These are phyloP conservation scores for Dorcus parallelipipedus DNA, from an alignment of 2,888 invertebrate species.

Conservation along the genomic window DNA sequence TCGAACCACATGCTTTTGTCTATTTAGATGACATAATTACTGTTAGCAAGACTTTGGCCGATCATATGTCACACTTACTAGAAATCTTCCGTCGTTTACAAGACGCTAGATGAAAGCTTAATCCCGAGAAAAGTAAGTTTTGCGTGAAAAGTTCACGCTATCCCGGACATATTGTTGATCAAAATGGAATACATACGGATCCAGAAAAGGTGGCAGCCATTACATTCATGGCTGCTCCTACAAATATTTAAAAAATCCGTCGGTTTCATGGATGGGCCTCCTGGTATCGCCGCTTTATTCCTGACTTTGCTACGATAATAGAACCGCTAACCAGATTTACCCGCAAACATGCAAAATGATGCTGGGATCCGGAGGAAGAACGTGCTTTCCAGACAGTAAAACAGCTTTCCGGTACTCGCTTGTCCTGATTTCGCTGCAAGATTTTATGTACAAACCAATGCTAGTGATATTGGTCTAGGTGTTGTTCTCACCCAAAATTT, in stretches of 20 bases:
- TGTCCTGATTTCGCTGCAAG: neutral
- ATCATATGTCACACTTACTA: neutral
- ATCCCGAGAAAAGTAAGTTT: constrained; percentile 28
- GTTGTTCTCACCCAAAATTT: neutral
- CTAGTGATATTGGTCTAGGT: neutral
- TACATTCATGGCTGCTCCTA: constrained; percentile 13
- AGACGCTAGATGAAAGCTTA: constrained; percentile 21
- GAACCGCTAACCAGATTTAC: constrained; percentile 15
- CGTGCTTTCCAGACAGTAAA: neutral
- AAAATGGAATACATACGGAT: constrained; percentile 21
- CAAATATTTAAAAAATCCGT: constrained; percentile 11
- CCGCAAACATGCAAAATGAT: constrained; percentile 17
- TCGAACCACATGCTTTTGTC: constrained; percentile 25
- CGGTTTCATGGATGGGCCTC: constrained; percentile 18
- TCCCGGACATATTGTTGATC: constrained; percentile 33
- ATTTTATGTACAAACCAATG: neutral
- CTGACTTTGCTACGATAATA: constrained; percentile 16
- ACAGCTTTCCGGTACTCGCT: neutral
- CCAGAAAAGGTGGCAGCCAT: constrained; percentile 19
- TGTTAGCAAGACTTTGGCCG: constrained; percentile 17
- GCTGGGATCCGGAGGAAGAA: constrained; percentile 9
- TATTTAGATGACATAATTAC: constrained; percentile 29
- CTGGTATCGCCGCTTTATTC: constrained; percentile 21
- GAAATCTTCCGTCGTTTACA: constrained; percentile 19
- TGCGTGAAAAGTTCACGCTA: constrained; percentile 23